These are phyloP conservation scores for Forbesichthys agassizii DNA, from an alignment of 2,113 vertebrate species.

Conservation along the genomic window DNA sequence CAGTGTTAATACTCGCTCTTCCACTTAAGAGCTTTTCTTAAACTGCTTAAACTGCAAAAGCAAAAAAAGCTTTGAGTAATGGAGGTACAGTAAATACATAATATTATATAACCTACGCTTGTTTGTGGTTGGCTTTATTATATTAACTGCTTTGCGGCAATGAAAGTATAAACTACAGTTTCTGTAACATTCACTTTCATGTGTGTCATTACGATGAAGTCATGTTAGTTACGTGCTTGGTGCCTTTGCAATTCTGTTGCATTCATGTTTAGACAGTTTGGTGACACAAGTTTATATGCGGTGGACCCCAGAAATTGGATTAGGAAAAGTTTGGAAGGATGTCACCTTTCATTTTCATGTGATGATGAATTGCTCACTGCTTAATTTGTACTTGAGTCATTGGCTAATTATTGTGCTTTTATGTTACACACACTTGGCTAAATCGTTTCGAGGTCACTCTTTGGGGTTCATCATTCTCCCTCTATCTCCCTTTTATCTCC, in stretches of 20 bases:
- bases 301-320: conserved; percentile 25
- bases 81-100: conserved; percentile 41
- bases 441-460: conserved; percentile 3
- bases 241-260: conserved; percentile 1
- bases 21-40: conserved; percentile 56
- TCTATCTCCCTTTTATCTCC: conserved; percentile 38
- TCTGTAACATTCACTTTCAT: conserved; percentile 2
- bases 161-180: conserved; percentile 3
- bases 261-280: conserved; percentile 15
- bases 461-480: neutral
- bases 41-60: conserved; percentile 45
- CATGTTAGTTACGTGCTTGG: conserved; percentile 6
- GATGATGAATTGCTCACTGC: conserved; percentile 4
- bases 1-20: conserved; percentile 81
- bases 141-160: conserved; percentile 15
- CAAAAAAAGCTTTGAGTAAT: conserved; percentile 34
- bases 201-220: conserved; percentile 5
- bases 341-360: conserved; percentile 5
- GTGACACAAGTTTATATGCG: conserved; percentile 9
- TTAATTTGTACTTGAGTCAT: neutral
- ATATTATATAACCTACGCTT: conserved; percentile 34
- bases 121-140: conserved; percentile 26
- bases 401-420: neutral
- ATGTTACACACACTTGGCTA: neutral
- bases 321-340: conserved; percentile 22